phyloP scores from a whole-genome alignment of 2,797 vertebrate genomes.

The Notolepis coatsorum region DNA sequence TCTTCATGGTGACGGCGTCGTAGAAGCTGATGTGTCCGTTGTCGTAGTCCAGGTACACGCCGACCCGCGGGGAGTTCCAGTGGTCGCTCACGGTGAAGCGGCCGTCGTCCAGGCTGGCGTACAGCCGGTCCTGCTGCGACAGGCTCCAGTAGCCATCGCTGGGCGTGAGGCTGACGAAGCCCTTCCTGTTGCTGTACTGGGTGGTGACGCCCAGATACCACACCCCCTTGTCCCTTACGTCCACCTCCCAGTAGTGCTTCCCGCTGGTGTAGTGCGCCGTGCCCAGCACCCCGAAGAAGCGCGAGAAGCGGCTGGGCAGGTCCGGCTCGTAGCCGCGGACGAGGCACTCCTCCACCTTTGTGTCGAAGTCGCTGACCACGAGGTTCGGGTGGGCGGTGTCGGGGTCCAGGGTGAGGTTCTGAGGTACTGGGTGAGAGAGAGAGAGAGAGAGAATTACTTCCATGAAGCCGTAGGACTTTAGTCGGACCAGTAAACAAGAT shows the following conservation, averaged over 20 bases:
- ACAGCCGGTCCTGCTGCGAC: conserved; percentile 83
- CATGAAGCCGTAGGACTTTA: too few relatives aligned
- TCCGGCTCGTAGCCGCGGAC: conserved; percentile 79
- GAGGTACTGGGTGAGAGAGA: conserved; percentile 68
- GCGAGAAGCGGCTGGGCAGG: conserved; percentile 77
- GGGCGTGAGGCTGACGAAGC: conserved; percentile 81
- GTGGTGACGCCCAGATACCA: conserved; percentile 87
- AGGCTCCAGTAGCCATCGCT: conserved; percentile 85
- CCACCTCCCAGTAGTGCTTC: conserved; percentile 87
- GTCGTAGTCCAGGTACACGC: conserved; percentile 85
- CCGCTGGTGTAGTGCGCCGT: conserved; percentile 82
- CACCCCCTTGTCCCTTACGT: conserved; percentile 84
- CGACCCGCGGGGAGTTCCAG: conserved; percentile 84
- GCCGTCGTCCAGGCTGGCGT: conserved; percentile 82
- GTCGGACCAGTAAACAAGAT: too few relatives aligned
- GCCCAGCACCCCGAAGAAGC: conserved; percentile 82
- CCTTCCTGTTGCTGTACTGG: conserved; percentile 84
- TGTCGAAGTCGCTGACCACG: conserved; percentile 82
- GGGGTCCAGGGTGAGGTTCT: conserved; percentile 84
- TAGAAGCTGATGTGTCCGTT: conserved; percentile 82
- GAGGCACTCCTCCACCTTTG: conserved; percentile 82
- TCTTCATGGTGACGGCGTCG: conserved; percentile 84
- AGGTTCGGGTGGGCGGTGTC: conserved; percentile 83
- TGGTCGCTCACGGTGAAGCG: conserved; percentile 82
- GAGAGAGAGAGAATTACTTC: not conserved